Evolutionary conservation across 92 coral and sea anemone genomes (phyloP), one percentile per base, ranked within the genome.

Genomic region (Porites cylindrica): DNA sequence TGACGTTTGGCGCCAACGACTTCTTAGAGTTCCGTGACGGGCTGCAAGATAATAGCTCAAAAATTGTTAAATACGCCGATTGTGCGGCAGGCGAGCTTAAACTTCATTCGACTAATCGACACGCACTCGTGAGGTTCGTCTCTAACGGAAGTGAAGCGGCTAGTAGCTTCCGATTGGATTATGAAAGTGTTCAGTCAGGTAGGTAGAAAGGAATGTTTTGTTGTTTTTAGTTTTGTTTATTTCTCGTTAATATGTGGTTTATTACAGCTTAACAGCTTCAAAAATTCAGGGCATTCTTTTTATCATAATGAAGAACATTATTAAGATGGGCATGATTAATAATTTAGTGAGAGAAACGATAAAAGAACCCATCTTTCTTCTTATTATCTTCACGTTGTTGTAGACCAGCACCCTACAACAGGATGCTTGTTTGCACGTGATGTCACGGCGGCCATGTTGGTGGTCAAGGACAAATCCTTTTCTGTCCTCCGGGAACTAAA

Each of bases 11-110:
- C 17, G 6, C 66, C 14, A 67, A 68, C 47, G 92, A 84, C 79
- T 89, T 83, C 61, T 26, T 89, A 23, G 75, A 52, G 77, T 84
- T 89, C 21, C 92, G 88, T 18, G 82, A 89, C 47, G 92, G 92
- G 16, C 69, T 78, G 18, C 82, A 71, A 19, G 89, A 86, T 7
- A 65, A 56, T 50, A 89, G 89, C 76, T 32, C 71, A 7, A 64
- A 51, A 81, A 72, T 89, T 29, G 78, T 59, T 51, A 82, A 60
- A 70, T 70, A 52, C 38, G 60, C 78, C 61, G 71, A 43, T 47
- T 56, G 58, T 38, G 86, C 67, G 32, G 17, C 77, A 59, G 77
- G 86, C 32, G 86, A 53, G 32, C 66, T 82, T 58, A 77, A 54
- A 17, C 69, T 82, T 0, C 32, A 70, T 72, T 82, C 86, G n/a